Conservation (phyloP, 2,797 vertebrate genomes). For the Galagoides demidoff region DNA sequence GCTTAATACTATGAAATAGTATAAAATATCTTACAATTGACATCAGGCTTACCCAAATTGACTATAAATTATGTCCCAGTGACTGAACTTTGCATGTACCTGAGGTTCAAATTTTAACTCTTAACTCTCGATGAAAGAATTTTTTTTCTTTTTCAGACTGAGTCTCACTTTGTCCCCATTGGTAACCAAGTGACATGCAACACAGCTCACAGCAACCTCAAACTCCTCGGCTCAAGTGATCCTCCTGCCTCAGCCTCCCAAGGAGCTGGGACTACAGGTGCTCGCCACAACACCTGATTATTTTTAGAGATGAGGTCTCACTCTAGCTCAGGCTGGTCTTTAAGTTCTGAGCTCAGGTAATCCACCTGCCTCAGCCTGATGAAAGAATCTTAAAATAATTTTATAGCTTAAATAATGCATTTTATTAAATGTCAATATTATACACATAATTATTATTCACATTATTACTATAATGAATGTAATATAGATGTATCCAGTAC, state of each 20-base stretch:
- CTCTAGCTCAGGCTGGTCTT: too few relatives aligned
- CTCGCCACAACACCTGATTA: too few relatives aligned
- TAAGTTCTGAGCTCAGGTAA: too few relatives aligned
- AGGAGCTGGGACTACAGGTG: too few relatives aligned
- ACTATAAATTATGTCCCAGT: not conserved
- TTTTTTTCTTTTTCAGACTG: not conserved
- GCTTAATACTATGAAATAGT: not conserved
- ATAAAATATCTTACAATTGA: slow-evolving; percentile 3
- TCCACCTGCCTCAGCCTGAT: not conserved
- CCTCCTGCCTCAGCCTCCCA: too few relatives aligned
- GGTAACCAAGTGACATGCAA: too few relatives aligned
- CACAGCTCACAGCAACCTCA: too few relatives aligned
- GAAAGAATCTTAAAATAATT: slow-evolving; percentile 26
- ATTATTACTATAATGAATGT: not conserved
- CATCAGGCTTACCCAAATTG: not conserved
- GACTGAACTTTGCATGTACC: not conserved
- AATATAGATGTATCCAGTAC: not conserved
- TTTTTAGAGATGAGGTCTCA: too few relatives aligned
- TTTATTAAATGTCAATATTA: not conserved
- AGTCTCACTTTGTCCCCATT: too few relatives aligned
- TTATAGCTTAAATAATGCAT: not conserved
- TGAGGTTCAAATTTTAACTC: not conserved
- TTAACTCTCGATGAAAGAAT: not conserved
- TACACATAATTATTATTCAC: not conserved
- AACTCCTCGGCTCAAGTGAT: too few relatives aligned